phyloP scores from a whole-genome alignment of 2,888 invertebrate genomes.

The Pristionchus arcanus region DNA sequence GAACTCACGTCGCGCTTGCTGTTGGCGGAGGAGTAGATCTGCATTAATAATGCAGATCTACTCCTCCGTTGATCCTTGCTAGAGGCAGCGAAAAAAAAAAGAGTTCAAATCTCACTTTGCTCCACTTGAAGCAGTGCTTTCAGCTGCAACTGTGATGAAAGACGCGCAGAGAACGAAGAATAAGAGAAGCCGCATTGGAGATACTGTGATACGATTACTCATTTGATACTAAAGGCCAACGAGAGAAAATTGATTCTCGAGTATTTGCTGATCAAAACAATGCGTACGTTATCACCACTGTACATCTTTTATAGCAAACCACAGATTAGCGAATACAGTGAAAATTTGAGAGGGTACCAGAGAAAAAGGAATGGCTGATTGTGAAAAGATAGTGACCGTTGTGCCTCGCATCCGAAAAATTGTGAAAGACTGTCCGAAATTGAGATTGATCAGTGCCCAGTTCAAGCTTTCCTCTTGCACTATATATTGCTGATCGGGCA shows the following conservation, averaged over 20 bases:
- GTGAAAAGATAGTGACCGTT: background rate
- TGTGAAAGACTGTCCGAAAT: background rate
- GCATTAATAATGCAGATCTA: conserved; percentile 4
- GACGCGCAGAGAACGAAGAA: background rate
- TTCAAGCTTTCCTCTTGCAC: background rate
- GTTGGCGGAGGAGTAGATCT: background rate
- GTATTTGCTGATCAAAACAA: background rate
- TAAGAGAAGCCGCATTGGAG: background rate
- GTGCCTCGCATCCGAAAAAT: background rate
- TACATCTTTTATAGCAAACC: background rate
- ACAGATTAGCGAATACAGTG: background rate
- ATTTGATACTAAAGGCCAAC: too few relatives aligned
- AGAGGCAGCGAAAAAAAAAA: too few relatives aligned
- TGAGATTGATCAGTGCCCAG: background rate
- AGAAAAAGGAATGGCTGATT: background rate
- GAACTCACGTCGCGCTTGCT: background rate
- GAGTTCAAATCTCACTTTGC: background rate
- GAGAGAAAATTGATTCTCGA: background rate
- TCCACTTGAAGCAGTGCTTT: background rate
- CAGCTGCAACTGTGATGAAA: background rate
- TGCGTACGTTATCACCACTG: background rate
- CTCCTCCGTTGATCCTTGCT: too few relatives aligned
- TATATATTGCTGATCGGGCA: background rate
- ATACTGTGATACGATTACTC: too few relatives aligned
- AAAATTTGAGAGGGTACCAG: background rate